phyloP scores from a whole-genome alignment of 2,113 vertebrate species.

The Actenoides hombroni region DNA sequence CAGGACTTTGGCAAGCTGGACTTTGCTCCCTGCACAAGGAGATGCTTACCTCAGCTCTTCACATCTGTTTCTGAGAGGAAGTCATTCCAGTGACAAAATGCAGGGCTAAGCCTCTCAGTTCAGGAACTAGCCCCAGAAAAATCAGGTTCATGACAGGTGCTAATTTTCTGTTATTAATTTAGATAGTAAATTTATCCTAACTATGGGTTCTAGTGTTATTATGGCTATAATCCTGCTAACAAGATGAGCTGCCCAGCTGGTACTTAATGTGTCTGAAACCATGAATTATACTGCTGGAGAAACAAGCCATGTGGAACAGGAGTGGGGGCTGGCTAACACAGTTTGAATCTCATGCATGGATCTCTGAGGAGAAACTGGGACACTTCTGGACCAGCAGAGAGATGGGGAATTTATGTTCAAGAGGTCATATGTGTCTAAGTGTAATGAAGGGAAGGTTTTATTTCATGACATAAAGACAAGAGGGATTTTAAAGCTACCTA shows the following conservation, averaged over 20 bases:
- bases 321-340: neutral
- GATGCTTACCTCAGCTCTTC: neutral
- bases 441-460: neutral
- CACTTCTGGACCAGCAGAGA: neutral
- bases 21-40: neutral
- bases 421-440: neutral
- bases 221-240: neutral
- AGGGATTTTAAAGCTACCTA: neutral
- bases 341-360: neutral
- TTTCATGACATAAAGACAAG: neutral
- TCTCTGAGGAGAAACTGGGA: neutral
- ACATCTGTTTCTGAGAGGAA: neutral
- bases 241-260: constrained; percentile 17
- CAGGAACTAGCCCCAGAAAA: neutral
- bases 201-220: neutral
- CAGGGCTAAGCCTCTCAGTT: neutral
- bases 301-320: neutral
- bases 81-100: neutral
- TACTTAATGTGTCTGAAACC: neutral
- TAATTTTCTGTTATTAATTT: constrained; percentile 9
- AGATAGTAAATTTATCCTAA: neutral
- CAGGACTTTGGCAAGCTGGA: neutral
- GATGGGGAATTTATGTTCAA: neutral
- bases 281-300: constrained; percentile 8
- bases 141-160: neutral